Evolutionary conservation across 2,888 invertebrate species (phyloP), one percentile per base, ranked within the genome.

Genomic region (Apoderus coryli): DNA sequence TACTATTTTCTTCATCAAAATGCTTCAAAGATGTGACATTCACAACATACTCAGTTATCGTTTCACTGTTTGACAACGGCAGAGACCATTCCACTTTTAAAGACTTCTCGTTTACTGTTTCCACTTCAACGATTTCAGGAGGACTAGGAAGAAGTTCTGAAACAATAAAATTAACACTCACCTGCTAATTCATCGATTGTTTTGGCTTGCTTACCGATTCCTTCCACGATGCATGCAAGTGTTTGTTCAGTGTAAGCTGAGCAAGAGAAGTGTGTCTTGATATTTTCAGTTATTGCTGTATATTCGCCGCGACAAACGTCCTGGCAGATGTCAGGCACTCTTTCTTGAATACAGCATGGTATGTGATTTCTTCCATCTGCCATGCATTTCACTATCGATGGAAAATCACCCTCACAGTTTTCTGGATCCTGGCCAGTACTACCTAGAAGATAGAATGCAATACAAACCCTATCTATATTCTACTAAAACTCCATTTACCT

Each of bases 221-320:
- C 85, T 56, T 80, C 79, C 14, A 81, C 73, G 41, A 85, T 82
- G 49, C 85, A 85, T 32, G 82, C 78, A 19, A 85, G 53, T 0
- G 84, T 84, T 45, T 76, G 76, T 48, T 82, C 74, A 42, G 84
- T 84, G 46, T 82, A 81, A 1, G 79, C 69, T 0, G 82, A 76
- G 51, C 85, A 85, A 3, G 81, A 81, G 53, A 84, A 81, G 46
- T 85, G 80, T 0, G 82, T 81, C 54, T 78, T 77, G 35, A 85
- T 74, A 46, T 76, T 76, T 51, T 84, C 81, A 0, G 81, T 81
- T 37, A 82, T 82, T 1, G 80, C 73, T 1, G 81, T 81, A 56
- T 84, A 85, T 53, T 84, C 81, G 14, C 85, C 85, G 2, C 80
- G 64, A 50, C 85, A 85, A 40, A 85, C 80, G 42, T 84, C 82